phyloP scores from a whole-genome alignment of 2,888 invertebrate species.

The Amiota minor region DNA sequence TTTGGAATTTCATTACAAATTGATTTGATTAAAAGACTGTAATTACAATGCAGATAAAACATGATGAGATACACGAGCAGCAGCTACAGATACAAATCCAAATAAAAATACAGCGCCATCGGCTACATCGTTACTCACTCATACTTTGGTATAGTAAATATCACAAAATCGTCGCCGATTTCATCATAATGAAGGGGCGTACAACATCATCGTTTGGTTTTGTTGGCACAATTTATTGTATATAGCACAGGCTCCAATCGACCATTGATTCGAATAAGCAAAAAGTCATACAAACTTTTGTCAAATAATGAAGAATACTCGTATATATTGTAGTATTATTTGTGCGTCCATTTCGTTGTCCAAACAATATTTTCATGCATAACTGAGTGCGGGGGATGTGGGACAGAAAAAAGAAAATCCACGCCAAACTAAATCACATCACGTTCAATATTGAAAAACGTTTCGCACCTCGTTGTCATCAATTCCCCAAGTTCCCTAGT shows the following conservation, averaged over 20 bases:
- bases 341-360: neutral
- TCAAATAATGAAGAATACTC: conserved; percentile 17
- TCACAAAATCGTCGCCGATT: no score
- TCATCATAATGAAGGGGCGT: no score
- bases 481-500: no score
- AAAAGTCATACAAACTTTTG: neutral
- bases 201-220: no score
- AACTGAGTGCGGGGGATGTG: neutral
- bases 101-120: no score
- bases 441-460: conserved; percentile 55
- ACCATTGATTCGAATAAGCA: neutral
- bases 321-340: neutral
- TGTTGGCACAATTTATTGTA: no score
- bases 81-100: conserved; percentile 1
- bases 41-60: conserved; percentile 62
- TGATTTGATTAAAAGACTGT: conserved; percentile 60
- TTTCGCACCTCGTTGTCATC: conserved; percentile 22
- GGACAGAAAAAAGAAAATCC: neutral
- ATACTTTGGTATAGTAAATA: neutral
- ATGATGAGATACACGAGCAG: conserved; percentile 36
- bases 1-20: conserved; percentile 53
- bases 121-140: no score
- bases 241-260: no score
- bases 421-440: conserved; percentile 51
- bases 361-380: neutral